These are phyloP conservation scores for Macropodus opercularis DNA, from an alignment of 2,797 vertebrate species.

Conservation along the genomic window DNA sequence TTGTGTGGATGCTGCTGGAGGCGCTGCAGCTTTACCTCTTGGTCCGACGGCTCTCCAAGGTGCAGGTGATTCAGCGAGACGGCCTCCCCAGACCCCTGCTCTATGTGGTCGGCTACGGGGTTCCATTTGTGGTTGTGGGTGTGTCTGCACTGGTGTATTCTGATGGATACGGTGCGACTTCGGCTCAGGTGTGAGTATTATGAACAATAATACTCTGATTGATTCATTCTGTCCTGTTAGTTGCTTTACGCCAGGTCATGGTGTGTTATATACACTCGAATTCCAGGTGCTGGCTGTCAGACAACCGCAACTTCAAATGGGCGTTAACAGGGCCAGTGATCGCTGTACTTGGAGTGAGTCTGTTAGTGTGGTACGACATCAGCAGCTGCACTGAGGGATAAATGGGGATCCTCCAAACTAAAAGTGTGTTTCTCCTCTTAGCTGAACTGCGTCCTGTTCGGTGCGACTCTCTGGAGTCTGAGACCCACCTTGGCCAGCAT, in stretches of 20 bases:
- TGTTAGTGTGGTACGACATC: neutral
- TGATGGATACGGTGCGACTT: slow-evolving; percentile 74
- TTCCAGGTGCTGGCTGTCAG: slow-evolving; percentile 49
- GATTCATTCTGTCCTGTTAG: neutral
- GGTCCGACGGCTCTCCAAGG: slow-evolving; percentile 80
- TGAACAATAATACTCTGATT: neutral
- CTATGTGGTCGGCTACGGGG: slow-evolving; percentile 78
- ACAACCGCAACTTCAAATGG: slow-evolving; percentile 29
- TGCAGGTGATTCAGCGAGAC: slow-evolving; percentile 77
- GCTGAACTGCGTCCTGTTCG: slow-evolving; percentile 61
- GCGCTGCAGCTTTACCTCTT: slow-evolving; percentile 79
- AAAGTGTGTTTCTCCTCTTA: neutral
- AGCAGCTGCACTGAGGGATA: neutral
- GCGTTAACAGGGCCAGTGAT: slow-evolving; percentile 53
- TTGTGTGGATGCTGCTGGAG: slow-evolving; percentile 86
- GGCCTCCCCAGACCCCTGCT: slow-evolving; percentile 70
- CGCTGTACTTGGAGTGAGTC: slow-evolving; percentile 47
- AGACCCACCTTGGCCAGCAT: slow-evolving; percentile 76
- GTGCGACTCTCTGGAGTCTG: slow-evolving; percentile 75
- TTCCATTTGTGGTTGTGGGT: slow-evolving; percentile 77
- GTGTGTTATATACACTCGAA: neutral
- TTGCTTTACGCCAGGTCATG: neutral
- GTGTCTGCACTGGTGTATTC: slow-evolving; percentile 72
- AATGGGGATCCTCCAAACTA: neutral
- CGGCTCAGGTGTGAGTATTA: slow-evolving; percentile 55